A percentile compares a stretch with the other conserved stretches of the same genome.
Conservation (phyloP, 1,140 invertebrate species). For the Galleria mellonella region DNA sequence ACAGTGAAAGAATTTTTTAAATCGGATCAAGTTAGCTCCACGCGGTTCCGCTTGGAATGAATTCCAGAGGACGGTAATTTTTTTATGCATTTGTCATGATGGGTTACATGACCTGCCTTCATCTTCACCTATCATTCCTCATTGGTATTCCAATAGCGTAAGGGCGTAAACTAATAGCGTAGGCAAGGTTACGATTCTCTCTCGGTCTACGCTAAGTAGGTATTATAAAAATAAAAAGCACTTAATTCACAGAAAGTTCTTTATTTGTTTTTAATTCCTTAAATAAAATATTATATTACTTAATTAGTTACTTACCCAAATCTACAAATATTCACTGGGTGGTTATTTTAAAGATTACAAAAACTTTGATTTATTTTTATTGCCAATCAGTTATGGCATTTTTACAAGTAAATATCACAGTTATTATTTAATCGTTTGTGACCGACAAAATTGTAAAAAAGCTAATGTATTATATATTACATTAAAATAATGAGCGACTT, state of each 20-base stretch:
- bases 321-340: constrained; percentile 42
- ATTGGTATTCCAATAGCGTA: too few relatives aligned
- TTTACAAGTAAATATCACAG: constrained; percentile 72
- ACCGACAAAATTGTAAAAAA: constrained; percentile 53
- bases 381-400: constrained; percentile 52
- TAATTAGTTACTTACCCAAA: constrained; percentile 27
- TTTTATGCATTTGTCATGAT: too few relatives aligned
- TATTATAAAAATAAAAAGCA: constrained; percentile 2
- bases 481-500: constrained; percentile 35
- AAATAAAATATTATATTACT: constrained; percentile 33
- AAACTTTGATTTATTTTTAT: constrained; percentile 58
- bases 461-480: constrained; percentile 27
- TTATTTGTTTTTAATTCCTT: constrained; percentile 31
- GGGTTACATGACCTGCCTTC: too few relatives aligned
- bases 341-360: constrained; percentile 44
- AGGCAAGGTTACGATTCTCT: too few relatives aligned
- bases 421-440: constrained; percentile 69
- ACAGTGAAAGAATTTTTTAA: too few relatives aligned
- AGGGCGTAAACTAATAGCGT: too few relatives aligned
- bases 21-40: too few relatives aligned
- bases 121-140: too few relatives aligned
- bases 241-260: constrained; percentile 22
- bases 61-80: too few relatives aligned
- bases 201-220: too few relatives aligned
- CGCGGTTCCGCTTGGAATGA: too few relatives aligned